Evolutionary conservation across 2,888 invertebrate species (phyloP).

Genomic region (Nomada lathburiana): DNA sequence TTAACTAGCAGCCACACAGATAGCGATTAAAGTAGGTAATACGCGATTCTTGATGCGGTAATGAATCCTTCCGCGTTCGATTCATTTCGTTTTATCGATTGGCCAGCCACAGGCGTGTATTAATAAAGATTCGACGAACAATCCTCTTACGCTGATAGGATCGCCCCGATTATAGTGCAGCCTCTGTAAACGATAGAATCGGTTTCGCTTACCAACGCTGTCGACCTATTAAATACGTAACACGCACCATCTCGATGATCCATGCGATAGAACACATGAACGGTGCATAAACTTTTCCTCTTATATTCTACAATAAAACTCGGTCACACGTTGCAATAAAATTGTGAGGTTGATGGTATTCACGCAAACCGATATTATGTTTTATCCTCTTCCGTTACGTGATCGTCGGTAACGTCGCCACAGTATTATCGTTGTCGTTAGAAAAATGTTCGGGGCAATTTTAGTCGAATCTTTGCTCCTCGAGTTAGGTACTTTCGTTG

Average conservation of each 20-base stretch:
- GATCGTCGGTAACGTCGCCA: slow-evolving; percentile 11
- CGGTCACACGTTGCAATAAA: slow-evolving; percentile 42
- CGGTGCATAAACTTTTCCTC: slow-evolving; percentile 50
- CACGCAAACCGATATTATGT: not conserved
- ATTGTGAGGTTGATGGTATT: slow-evolving; percentile 24
- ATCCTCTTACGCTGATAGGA: slow-evolving; percentile 64
- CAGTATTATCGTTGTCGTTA: not conserved
- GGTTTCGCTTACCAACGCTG: slow-evolving; percentile 42
- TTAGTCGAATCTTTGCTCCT: no score
- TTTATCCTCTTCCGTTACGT: slow-evolving; percentile 13
- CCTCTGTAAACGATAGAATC: slow-evolving; percentile 63
- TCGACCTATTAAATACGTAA: slow-evolving; percentile 42
- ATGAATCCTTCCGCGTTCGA: not conserved
- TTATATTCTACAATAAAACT: slow-evolving; percentile 62
- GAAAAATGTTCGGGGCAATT: no score
- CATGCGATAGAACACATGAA: slow-evolving; percentile 53
- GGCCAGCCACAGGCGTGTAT: slow-evolving; percentile 41
- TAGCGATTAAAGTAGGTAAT: no score
- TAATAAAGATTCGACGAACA: slow-evolving; percentile 59
- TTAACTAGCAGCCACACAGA: not conserved
- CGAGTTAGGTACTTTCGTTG: no score
- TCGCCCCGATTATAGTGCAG: slow-evolving; percentile 61
- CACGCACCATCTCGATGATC: slow-evolving; percentile 43
- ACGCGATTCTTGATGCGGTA: not conserved
- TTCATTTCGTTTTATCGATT: slow-evolving; percentile 16